phyloP scores from a whole-genome alignment of 2,113 vertebrate genomes.

The Erythrolamprus reginae region DNA sequence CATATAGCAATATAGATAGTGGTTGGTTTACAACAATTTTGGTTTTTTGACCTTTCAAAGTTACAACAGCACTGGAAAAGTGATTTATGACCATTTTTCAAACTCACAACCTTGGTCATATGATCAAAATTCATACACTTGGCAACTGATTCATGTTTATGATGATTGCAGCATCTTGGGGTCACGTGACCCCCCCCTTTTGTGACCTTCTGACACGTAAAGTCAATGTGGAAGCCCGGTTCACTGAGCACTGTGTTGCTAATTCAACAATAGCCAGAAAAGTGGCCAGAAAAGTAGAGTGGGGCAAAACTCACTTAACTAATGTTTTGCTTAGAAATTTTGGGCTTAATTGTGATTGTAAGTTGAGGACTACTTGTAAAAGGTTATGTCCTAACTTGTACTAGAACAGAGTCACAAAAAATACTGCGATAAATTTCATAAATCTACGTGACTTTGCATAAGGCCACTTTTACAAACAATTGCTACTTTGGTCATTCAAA shows the following conservation, averaged over 20 bases:
- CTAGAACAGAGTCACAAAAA: neutral
- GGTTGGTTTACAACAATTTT: neutral
- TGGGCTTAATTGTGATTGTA: neutral
- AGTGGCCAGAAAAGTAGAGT: rapidly evolving
- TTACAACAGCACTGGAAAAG: neutral
- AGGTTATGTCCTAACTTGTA: neutral
- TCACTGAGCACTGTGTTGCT: too few species aligned
- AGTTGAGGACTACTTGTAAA: neutral
- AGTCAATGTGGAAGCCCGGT: too few species aligned
- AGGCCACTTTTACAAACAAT: neutral
- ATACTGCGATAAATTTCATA: neutral
- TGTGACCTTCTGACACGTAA: too few species aligned
- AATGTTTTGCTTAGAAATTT: neutral
- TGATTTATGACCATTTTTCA: neutral
- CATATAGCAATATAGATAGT: neutral
- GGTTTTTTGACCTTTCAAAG: neutral
- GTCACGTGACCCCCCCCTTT: too few species aligned
- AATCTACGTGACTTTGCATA: neutral
- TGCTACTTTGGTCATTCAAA: neutral
- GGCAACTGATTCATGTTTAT: too few species aligned
- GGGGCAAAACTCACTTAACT: too few species aligned
- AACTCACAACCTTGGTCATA: neutral
- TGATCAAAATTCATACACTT: neutral
- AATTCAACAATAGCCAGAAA: too few species aligned
- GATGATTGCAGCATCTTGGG: too few species aligned